These are phyloP conservation scores for Promerops cafer DNA, from an alignment of 2,113 vertebrate genomes.

Conservation along the genomic window DNA sequence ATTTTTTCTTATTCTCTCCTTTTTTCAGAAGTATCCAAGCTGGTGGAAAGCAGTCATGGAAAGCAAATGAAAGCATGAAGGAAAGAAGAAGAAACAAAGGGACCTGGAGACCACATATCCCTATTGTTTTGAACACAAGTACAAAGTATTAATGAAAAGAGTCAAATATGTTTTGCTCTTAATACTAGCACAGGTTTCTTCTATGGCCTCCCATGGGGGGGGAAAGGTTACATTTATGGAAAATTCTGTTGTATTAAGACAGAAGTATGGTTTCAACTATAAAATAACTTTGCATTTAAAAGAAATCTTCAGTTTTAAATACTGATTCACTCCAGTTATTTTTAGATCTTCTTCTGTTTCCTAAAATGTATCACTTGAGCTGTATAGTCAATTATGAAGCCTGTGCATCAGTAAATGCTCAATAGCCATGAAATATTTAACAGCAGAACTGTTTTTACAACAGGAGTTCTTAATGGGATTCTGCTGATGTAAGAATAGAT, in stretches of 20 bases:
- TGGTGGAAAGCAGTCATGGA: not conserved
- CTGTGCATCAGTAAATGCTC: not conserved
- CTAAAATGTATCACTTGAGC: not conserved
- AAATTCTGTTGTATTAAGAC: not conserved
- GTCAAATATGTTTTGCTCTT: not conserved
- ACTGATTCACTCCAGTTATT: not conserved
- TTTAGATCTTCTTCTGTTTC: not conserved
- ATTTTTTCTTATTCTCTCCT: not conserved
- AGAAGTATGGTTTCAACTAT: not conserved
- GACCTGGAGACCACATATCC: not conserved
- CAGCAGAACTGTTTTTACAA: not conserved
- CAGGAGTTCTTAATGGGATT: not conserved
- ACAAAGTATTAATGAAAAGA: not conserved
- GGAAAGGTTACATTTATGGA: not conserved
- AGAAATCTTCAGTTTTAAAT: not conserved
- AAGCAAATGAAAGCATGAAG: not conserved
- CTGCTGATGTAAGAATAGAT: not conserved
- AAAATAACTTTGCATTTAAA: not conserved
- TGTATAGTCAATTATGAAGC: not conserved
- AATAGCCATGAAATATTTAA: not conserved
- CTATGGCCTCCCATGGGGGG: rapidly evolving
- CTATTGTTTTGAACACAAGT: not conserved
- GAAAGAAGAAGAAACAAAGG: not conserved
- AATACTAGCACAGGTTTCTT: not conserved
- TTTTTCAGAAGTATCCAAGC: not conserved